These are phyloP conservation scores for Drosophila merina DNA, from an alignment of 2,888 invertebrate species.

Conservation along the genomic window DNA sequence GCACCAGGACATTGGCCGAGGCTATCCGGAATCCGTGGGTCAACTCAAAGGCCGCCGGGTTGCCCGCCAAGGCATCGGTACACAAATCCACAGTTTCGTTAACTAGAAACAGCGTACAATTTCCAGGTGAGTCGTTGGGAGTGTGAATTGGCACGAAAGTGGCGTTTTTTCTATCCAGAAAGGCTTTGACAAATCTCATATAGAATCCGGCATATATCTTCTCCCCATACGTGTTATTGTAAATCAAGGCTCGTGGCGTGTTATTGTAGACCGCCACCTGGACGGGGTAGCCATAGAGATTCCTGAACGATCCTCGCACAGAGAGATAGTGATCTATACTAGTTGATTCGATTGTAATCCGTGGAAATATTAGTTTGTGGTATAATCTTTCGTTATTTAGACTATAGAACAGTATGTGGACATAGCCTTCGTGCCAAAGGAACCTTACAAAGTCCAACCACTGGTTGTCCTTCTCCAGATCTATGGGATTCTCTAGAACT, in stretches of 20 bases:
- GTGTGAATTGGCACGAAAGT: slow-evolving; percentile 55
- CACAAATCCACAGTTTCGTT: slow-evolving; percentile 50
- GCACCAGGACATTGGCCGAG: slow-evolving; percentile 59
- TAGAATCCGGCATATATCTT: slow-evolving; percentile 56
- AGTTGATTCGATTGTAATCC: background rate
- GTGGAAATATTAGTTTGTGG: slow-evolving; percentile 49
- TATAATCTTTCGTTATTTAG: slow-evolving; percentile 24
- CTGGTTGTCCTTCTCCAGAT: background rate
- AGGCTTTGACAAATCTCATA: slow-evolving; percentile 51
- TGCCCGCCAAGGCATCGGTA: slow-evolving; percentile 54
- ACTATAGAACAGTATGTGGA: slow-evolving; percentile 40
- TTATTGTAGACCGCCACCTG: slow-evolving; percentile 62
- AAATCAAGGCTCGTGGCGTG: slow-evolving; percentile 52
- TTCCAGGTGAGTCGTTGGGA: slow-evolving; percentile 41
- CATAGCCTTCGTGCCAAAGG: slow-evolving; percentile 48
- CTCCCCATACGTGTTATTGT: slow-evolving; percentile 39
- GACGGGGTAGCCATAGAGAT: slow-evolving; percentile 49
- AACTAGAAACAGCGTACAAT: slow-evolving; percentile 41
- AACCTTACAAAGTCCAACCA: slow-evolving; percentile 44
- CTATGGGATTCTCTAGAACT: slow-evolving; percentile 9
- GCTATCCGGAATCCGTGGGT: slow-evolving; percentile 56
- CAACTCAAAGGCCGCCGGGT: slow-evolving; percentile 15
- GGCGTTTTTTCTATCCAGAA: slow-evolving; percentile 44
- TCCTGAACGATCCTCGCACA: background rate
- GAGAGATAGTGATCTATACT: slow-evolving; percentile 37